Conservation (phyloP, 2,888 invertebrate genomes). For the Hybos culiciformis region DNA sequence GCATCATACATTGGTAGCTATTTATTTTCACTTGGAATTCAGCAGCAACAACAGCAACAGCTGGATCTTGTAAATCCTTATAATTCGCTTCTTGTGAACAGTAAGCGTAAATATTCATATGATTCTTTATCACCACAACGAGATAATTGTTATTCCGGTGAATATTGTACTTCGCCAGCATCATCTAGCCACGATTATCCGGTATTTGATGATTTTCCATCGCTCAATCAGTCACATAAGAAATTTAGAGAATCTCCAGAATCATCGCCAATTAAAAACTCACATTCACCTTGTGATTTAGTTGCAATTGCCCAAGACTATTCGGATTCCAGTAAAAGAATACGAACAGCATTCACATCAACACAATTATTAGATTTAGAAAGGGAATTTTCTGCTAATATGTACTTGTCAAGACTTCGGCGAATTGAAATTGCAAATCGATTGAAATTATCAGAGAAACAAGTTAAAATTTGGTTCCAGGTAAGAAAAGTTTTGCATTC, state of each 20-base stretch:
- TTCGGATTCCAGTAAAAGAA: constrained; percentile 67
- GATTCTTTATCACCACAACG: constrained; percentile 14
- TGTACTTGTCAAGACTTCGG: constrained; percentile 77
- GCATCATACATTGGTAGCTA: constrained; percentile 50
- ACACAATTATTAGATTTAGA: constrained; percentile 77
- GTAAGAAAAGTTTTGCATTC: too few relatives aligned
- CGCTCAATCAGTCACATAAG: constrained; percentile 18
- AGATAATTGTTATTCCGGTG: constrained; percentile 11
- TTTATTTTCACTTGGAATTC: constrained; percentile 48
- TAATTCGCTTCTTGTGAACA: constrained; percentile 21
- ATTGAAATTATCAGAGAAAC: constrained; percentile 78
- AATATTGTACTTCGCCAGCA: constrained; percentile 30
- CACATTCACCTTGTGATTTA: constrained; percentile 10
- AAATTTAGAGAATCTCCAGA: constrained; percentile 29
- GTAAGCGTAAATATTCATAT: constrained; percentile 21
- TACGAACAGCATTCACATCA: constrained; percentile 87
- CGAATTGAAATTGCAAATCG: constrained; percentile 88
- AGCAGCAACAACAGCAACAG: constrained; percentile 37
- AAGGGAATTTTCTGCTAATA: constrained; percentile 76
- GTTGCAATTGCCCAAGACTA: constrained; percentile 25
- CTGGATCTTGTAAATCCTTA: constrained; percentile 17
- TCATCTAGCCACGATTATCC: constrained; percentile 22
- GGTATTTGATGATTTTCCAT: constrained; percentile 23
- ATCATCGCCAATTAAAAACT: constrained; percentile 15
- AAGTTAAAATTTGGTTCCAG: constrained; percentile 85